Conservation (phyloP, 2,113 vertebrate genomes). For the Cyphomyrus discorhynchus region DNA sequence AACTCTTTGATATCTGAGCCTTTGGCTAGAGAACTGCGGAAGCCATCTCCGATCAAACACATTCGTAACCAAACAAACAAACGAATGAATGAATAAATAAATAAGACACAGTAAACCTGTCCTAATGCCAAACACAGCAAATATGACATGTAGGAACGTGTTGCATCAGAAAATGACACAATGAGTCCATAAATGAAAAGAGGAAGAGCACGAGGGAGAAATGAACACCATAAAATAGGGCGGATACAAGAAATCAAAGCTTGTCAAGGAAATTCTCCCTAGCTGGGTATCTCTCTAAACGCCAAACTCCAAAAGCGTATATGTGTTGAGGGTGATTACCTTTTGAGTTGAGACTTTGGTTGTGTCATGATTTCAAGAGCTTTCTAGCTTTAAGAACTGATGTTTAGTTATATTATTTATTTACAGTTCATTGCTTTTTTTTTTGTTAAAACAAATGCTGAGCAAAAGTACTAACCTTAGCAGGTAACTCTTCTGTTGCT, state of each 20-base stretch:
- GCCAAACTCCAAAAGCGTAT: not conserved
- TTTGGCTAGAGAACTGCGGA: not conserved
- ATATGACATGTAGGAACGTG: not conserved
- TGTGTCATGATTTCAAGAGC: slow-evolving; percentile 24
- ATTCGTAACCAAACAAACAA: not conserved
- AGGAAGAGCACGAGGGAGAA: not conserved
- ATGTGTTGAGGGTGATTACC: not conserved
- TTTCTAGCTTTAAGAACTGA: slow-evolving; percentile 25
- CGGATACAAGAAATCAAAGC: not conserved
- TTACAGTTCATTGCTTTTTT: slow-evolving; percentile 32
- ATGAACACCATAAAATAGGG: not conserved
- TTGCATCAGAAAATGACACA: not conserved
- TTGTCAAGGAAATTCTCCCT: not conserved
- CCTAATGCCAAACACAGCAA: not conserved
- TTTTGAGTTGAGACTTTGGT: not conserved
- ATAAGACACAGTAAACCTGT: not conserved
- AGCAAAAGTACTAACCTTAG: slow-evolving; percentile 15
- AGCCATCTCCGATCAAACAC: not conserved
- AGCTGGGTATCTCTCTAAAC: not conserved
- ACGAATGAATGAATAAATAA: not conserved
- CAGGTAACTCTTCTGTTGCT: not conserved
- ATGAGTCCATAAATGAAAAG: not conserved
- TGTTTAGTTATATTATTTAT: slow-evolving; percentile 49
- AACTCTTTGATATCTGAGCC: not conserved
- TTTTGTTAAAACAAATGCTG: slow-evolving; percentile 24